A percentile compares a stretch with the other conserved stretches of the same genome.
Evolutionary conservation across 2,113 vertebrate genomes (phyloP).

Genomic region (Ameiurus melas): DNA sequence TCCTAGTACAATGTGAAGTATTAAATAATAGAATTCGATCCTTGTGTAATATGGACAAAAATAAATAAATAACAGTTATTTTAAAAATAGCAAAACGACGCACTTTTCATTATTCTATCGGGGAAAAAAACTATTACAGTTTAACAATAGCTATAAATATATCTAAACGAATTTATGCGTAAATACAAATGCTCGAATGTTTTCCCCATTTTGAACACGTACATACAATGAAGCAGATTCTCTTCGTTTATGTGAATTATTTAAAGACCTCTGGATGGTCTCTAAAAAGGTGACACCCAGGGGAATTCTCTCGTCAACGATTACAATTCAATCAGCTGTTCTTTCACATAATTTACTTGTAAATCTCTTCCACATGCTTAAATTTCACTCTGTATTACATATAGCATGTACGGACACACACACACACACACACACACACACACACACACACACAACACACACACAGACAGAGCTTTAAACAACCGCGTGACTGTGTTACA

Average conservation of each 20-base stretch:
- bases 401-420: too few species aligned
- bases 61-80: neutral
- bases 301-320: conserved; percentile 44
- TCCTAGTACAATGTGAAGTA: neutral
- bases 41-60: neutral
- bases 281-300: conserved; percentile 48
- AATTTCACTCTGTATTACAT: conserved; percentile 11
- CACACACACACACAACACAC: neutral
- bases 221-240: neutral
- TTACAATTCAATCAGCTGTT: conserved; percentile 34
- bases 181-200: neutral
- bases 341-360: neutral
- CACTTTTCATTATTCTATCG: neutral
- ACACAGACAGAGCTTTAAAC: neutral
- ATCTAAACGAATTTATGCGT: neutral
- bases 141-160: neutral
- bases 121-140: neutral
- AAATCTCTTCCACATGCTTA: neutral
- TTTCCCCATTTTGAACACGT: neutral
- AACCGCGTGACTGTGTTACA: neutral
- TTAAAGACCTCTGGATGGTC: conserved; percentile 63
- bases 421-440: neutral
- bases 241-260: conserved; percentile 69
- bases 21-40: neutral
- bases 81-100: neutral